phyloP scores from a whole-genome alignment of 2,113 vertebrate species.

The Platichthys flesus region DNA sequence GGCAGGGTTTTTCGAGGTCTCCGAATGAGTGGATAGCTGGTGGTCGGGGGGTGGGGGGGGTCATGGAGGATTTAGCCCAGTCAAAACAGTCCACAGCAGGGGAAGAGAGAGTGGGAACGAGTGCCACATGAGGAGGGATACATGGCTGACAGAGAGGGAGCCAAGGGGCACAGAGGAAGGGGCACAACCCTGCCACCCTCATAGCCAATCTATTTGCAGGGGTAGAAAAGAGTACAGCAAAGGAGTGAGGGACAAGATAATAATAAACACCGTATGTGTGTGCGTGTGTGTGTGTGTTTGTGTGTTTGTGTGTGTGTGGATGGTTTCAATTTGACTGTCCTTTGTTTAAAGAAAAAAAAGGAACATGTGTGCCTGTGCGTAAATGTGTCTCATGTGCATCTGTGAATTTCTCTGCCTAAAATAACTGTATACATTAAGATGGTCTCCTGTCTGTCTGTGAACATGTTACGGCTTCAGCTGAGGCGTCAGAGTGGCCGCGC shows the following conservation, averaged over 20 bases:
- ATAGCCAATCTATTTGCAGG: constrained; percentile 67
- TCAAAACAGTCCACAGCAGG: constrained; percentile 65
- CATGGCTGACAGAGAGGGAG: constrained; percentile 37
- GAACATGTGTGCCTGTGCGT: constrained; percentile 18
- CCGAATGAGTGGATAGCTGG: constrained; percentile 33
- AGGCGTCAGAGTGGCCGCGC: constrained; percentile 70
- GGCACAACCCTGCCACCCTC: constrained; percentile 7
- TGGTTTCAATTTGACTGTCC: constrained; percentile 57
- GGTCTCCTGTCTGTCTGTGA: constrained; percentile 74
- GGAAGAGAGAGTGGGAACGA: constrained; percentile 41
- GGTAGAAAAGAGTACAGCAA: constrained; percentile 55
- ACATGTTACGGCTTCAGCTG: constrained; percentile 46
- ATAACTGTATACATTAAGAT: constrained; percentile 59
- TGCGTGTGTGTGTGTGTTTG: constrained; percentile 24
- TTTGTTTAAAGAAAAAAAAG: constrained; percentile 9
- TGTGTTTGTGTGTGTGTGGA: constrained; percentile 11
- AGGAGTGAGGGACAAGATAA: constrained; percentile 49
- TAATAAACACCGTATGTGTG: constrained; percentile 55
- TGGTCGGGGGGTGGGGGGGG: constrained; percentile 15
- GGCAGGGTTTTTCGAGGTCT: constrained; percentile 35
- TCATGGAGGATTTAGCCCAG: constrained; percentile 58
- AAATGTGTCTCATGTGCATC: constrained; percentile 37
- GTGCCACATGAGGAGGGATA: constrained; percentile 51
- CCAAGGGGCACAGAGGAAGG: constrained; percentile 33
- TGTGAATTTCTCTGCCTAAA: constrained; percentile 43